These are phyloP conservation scores for Lissocephala sabroskyi DNA, from an alignment of 2,888 invertebrate species.

Conservation along the genomic window DNA sequence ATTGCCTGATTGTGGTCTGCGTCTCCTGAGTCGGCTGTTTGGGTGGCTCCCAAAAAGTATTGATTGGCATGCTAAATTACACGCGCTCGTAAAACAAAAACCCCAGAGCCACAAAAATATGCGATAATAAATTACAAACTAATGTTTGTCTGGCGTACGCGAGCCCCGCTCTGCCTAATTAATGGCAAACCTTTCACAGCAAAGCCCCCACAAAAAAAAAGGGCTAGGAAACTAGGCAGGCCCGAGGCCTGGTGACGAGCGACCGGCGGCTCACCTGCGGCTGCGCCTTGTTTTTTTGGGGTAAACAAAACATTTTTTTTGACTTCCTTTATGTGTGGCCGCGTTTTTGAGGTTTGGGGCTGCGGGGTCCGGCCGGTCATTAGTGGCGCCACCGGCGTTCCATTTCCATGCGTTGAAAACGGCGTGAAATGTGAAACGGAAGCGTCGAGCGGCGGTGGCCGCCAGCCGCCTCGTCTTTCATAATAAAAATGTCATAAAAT, in stretches of 20 bases:
- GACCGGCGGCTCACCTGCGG: not conserved
- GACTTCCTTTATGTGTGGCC: slow-evolving; percentile 4
- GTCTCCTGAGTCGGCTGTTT: too few relatives aligned
- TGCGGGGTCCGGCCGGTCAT: slow-evolving; percentile 43
- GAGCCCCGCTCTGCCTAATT: slow-evolving; percentile 37
- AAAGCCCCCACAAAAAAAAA: slow-evolving; percentile 21
- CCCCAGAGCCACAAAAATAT: not conserved
- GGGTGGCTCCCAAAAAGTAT: slow-evolving; percentile 17
- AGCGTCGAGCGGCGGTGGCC: slow-evolving; percentile 23
- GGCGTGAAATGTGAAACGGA: slow-evolving; percentile 63
- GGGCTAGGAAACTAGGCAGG: slow-evolving; percentile 29
- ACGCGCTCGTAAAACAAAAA: slow-evolving; percentile 10
- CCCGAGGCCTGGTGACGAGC: slow-evolving; percentile 39
- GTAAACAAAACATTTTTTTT: too few relatives aligned
- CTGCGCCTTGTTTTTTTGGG: slow-evolving; percentile 7
- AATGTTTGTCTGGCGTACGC: slow-evolving; percentile 51
- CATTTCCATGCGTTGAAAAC: slow-evolving; percentile 52
- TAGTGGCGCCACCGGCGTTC: slow-evolving; percentile 18
- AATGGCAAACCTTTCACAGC: slow-evolving; percentile 57
- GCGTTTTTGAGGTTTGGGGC: not conserved
- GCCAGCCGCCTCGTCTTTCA: slow-evolving; percentile 26
- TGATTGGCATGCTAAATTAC: slow-evolving; percentile 23
- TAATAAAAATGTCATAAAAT: slow-evolving; percentile 64
- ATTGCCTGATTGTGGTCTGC: too few relatives aligned
- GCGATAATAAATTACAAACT: slow-evolving; percentile 50